Conservation (phyloP, 2,113 vertebrate genomes). For the Recurvirostra avosetta region DNA sequence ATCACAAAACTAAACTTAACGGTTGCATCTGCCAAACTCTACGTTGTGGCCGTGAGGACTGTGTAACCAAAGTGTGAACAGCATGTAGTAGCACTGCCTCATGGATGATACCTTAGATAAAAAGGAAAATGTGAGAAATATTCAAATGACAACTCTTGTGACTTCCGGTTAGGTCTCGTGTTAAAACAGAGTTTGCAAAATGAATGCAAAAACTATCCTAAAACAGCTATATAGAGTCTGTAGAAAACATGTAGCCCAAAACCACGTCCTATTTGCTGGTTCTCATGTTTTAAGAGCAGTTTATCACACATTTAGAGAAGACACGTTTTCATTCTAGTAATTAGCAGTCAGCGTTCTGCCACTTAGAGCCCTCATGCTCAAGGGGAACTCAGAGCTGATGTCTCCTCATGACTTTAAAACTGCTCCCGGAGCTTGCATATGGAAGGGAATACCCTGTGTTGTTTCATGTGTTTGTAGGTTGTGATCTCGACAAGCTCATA, state of each 20-base stretch:
- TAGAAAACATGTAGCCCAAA: neutral
- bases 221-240: neutral
- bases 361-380: neutral
- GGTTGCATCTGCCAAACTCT: neutral
- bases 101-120: neutral
- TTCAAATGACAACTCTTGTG: neutral
- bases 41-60: neutral
- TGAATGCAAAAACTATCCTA: neutral
- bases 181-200: neutral
- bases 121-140: neutral
- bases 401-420: neutral
- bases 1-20: neutral
- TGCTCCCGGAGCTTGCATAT: neutral
- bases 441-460: neutral
- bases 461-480: neutral
- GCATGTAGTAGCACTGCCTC: neutral
- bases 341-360: neutral
- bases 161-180: neutral
- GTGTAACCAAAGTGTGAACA: neutral
- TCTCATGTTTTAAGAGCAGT: neutral
- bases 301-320: neutral
- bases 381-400: neutral
- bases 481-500: neutral
- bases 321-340: neutral
- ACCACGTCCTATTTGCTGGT: neutral